Evolutionary conservation across 2,888 invertebrate species (phyloP), one percentile per base, ranked within the genome.

Genomic region (Tryphoninae sp.): DNA sequence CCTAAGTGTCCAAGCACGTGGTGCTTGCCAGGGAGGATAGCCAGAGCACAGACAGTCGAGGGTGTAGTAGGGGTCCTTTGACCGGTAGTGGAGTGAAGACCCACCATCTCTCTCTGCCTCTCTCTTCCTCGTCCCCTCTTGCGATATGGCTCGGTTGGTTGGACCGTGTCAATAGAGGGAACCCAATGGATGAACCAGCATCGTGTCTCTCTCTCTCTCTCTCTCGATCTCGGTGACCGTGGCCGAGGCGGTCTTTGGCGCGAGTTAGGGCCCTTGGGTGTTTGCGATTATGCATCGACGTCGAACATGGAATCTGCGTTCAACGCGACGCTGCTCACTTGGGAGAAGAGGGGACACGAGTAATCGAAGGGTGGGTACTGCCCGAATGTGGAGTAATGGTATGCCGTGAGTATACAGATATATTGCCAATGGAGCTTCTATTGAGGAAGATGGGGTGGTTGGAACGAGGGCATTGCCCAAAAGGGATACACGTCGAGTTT

Each of bases 281-380:
- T 40, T 81, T 75, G n/a, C 72, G 82, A 81, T 80, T 78, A 79
- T 82, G 81, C 81, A 77, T 78, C 59, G 78, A 79, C 65, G 71
- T 83, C 53, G 64, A 84, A 79, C 75, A 67, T 78, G 71, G 81
- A 82, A 83, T 83, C 79, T 81, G 65, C 77, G 76, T 33, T 33
- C 53, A 65, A 71, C 55, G 59, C 65, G 23, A 49, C 16, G 75
- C 59, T 72, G 64, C 65, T 59, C 77, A 40, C 64, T 80, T 55
- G 59, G 53, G 55, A 65, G 73, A 64, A 59, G 40, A 22, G 49
- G 19, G 23, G 23, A 55, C 59, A 62, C 13, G 61, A 26, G 42
- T 19, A 53, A 65, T 69, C 16, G 67, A 51, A 65, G 42, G 65
- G 67, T 40, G 58, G 51, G 2, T 42, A 22, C 8, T 19, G 23